phyloP scores from a whole-genome alignment of 1,140 invertebrate genomes.

The Catajapyx aquilonaris region DNA sequence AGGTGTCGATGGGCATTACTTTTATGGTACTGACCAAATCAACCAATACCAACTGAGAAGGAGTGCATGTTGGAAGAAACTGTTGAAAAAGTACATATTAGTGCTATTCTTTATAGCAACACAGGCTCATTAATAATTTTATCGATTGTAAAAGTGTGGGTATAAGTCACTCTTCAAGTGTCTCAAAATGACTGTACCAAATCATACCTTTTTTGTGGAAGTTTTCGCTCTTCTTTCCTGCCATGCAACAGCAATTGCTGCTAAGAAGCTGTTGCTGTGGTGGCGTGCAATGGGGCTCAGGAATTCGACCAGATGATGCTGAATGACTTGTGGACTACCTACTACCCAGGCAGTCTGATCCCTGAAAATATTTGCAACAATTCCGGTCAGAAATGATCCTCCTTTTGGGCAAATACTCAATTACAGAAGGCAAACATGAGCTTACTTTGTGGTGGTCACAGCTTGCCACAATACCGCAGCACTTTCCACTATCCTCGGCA shows the following conservation, averaged over 20 bases:
- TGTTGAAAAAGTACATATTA: conserved; percentile 14
- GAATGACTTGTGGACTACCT: conserved; percentile 38
- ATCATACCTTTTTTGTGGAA: conserved; percentile 26
- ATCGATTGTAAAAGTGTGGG: conserved; percentile 5
- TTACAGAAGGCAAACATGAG: conserved; percentile 15
- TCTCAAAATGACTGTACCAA: neutral
- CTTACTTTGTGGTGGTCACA: conserved; percentile 26
- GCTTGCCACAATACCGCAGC: conserved; percentile 63
- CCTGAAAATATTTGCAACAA: conserved; percentile 4
- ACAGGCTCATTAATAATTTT: no score
- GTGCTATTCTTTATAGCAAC: neutral
- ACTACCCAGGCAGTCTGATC: conserved; percentile 22
- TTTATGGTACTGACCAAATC: conserved; percentile 57
- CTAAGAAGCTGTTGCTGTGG: conserved; percentile 61
- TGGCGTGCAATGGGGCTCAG: conserved; percentile 70
- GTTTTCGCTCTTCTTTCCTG: conserved; percentile 38
- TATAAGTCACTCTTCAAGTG: neutral
- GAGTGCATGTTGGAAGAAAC: conserved; percentile 39
- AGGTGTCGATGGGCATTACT: conserved; percentile 63
- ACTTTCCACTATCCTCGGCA: conserved; percentile 61
- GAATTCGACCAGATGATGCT: conserved; percentile 61
- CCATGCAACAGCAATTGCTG: conserved; percentile 75
- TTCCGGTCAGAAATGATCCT: conserved; percentile 7
- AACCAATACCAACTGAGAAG: conserved; percentile 54
- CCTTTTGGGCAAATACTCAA: conserved; percentile 4